Evolutionary conservation across 2,888 invertebrate species (phyloP), one percentile per base, ranked within the genome.

Genomic region (Acrocyrtus sp.): DNA sequence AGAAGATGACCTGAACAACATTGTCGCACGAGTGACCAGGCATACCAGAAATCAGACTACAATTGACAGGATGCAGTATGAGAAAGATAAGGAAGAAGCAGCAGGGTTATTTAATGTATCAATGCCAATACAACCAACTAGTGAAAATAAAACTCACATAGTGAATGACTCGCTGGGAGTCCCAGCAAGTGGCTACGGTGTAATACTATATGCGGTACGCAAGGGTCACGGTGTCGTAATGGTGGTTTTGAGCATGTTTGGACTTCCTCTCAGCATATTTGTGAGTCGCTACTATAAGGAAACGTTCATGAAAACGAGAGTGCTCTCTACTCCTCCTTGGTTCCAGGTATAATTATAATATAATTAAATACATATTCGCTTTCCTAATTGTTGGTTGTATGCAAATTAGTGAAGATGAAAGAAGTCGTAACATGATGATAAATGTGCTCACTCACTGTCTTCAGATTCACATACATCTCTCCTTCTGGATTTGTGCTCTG

Each of bases 231-330:
- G 48, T 29, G 19, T 22, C 2, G 5, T 61, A 0, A 69, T 69
- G 68, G 26, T 21, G 15, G 6, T 60, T n/a, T 39, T 19, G 10
- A 19, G 41, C 3, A 26, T 69, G 8, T 41, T 69, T 10, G 6
- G 60, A 4, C 10, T 54, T 5, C 68, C 68, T 10, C 39, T 69
- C 3, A 45, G 22, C 34, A n/a, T 54, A 1, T 69, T 69, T 24
- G 12, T 61, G 12, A 69, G 41, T 6, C 60, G 68, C 19, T 69
- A 69, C 54, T 61, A 12, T 21, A 69, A 69, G 39, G 68, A 69
- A 19, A 24, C 60, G 0, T 69, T 61, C 27, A 69, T 69, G 68
- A 48, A 47, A 8, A 22, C 21, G 0, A 21, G 68, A 3, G 24
- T 69, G 5, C 47, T 69, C 0, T 21, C 24, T 12, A 21, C 68